Percentiles rank a stretch among this genome's conserved stretches.
Conservation (phyloP, 2,888 invertebrate genomes). For the Drosophila leonis region DNA sequence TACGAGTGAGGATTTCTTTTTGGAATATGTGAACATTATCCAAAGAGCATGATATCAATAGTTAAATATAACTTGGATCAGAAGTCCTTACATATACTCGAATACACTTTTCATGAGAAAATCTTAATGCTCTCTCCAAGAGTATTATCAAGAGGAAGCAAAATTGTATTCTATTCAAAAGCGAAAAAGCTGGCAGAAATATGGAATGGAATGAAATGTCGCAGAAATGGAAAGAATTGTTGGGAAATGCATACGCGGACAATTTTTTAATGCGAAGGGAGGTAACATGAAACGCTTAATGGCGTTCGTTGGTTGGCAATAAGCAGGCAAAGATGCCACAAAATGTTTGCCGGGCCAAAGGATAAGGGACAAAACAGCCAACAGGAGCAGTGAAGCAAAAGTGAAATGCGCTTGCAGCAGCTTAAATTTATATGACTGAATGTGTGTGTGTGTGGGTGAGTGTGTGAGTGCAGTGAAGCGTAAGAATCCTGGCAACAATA, state of each 20-base stretch:
- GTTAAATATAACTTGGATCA: background rate
- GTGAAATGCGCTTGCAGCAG: slow-evolving; percentile 72
- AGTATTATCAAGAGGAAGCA: slow-evolving; percentile 24
- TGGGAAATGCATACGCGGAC: slow-evolving; percentile 75
- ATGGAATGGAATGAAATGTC: slow-evolving; percentile 73
- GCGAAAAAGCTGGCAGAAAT: slow-evolving; percentile 56
- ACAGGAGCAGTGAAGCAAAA: slow-evolving; percentile 68
- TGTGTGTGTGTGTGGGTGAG: slow-evolving; percentile 7
- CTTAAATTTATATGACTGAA: slow-evolving; percentile 36
- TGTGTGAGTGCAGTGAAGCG: slow-evolving; percentile 59
- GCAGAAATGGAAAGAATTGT: slow-evolving; percentile 57
- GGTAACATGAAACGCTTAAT: slow-evolving; percentile 69
- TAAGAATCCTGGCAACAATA: slow-evolving; percentile 72
- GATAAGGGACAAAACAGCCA: slow-evolving; percentile 42
- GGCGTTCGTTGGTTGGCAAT: slow-evolving; percentile 61
- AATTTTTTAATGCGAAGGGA: slow-evolving; percentile 52
- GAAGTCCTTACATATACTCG: background rate
- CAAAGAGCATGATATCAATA: background rate
- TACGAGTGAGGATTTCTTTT: background rate
- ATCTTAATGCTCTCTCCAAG: background rate
- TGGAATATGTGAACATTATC: background rate
- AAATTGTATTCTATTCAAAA: slow-evolving; percentile 72
- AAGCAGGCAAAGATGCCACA: slow-evolving; percentile 73
- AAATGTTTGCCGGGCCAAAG: slow-evolving; percentile 59
- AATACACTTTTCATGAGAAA: background rate